phyloP scores from a whole-genome alignment of 2,797 vertebrate species.

The Onychomys torridus region DNA sequence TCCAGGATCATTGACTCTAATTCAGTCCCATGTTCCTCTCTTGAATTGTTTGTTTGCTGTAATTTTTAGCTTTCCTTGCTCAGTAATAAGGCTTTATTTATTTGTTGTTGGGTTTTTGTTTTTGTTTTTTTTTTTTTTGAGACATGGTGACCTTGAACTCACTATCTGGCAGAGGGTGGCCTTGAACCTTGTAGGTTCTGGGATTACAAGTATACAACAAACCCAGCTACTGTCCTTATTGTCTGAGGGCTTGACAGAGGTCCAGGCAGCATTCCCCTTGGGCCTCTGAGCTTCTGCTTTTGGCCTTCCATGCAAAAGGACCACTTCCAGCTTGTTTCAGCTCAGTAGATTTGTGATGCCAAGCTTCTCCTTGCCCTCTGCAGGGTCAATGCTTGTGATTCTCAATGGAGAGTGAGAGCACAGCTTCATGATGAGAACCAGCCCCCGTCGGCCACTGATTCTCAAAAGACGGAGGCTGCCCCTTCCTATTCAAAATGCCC shows the following conservation, averaged over 20 bases:
- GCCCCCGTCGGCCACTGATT: constrained; percentile 96
- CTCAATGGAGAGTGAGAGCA: constrained; percentile 88
- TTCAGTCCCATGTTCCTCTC: neutral
- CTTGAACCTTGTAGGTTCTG: neutral
- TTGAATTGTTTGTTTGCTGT: constrained; percentile 35
- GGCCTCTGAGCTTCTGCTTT: neutral
- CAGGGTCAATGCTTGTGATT: constrained; percentile 80
- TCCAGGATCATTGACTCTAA: constrained; percentile 1
- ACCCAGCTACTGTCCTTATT: neutral
- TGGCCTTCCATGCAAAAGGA: neutral
- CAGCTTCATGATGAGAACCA: constrained; percentile 93
- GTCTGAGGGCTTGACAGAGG: neutral
- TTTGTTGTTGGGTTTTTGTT: neutral
- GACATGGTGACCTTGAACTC: neutral
- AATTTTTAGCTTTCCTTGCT: constrained; percentile 14
- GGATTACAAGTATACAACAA: neutral
- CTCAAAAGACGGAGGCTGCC: constrained; percentile 95
- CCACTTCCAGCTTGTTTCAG: neutral
- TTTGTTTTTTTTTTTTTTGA: neutral
- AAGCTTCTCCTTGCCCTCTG: neutral
- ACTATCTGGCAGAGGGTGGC: neutral
- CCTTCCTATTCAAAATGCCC: constrained; percentile 87
- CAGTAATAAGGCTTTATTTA: neutral
- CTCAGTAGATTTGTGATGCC: constrained; percentile 6
- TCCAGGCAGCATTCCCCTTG: neutral